Evolutionary conservation across 2,113 vertebrate genomes (phyloP).

Genomic region (Urocitellus parryii): DNA sequence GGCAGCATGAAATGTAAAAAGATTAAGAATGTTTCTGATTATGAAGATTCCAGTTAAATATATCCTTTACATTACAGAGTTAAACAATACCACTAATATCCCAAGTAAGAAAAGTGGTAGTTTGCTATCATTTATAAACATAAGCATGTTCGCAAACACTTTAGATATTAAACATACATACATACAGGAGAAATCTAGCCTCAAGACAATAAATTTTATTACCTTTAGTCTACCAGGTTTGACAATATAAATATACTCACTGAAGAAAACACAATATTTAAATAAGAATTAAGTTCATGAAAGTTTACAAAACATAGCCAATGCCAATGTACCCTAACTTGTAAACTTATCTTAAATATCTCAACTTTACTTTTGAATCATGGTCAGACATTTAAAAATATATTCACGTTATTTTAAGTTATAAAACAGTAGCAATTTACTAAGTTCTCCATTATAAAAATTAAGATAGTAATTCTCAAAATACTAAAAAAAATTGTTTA

Average conservation of each 20-base stretch:
- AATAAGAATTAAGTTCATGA: constrained; percentile 18
- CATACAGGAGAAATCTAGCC: constrained; percentile 18
- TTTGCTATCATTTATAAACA: constrained; percentile 49
- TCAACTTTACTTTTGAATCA: constrained; percentile 69
- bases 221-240: constrained; percentile 3
- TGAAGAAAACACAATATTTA: neutral
- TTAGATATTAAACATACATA: constrained; percentile 32
- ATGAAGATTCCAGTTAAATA: constrained; percentile 36
- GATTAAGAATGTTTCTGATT: constrained; percentile 14
- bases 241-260: constrained; percentile 29
- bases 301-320: constrained; percentile 24
- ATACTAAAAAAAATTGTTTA: constrained; percentile 74
- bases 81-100: constrained; percentile 27
- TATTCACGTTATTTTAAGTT: constrained; percentile 48
- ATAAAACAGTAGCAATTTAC: constrained; percentile 65
- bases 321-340: neutral
- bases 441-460: constrained; percentile 66
- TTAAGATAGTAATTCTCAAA: constrained; percentile 75
- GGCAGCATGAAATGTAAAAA: constrained; percentile 4
- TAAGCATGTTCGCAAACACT: constrained; percentile 7
- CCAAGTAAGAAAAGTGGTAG: neutral
- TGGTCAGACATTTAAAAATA: constrained; percentile 65
- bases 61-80: constrained; percentile 6
- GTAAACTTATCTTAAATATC: constrained; percentile 58
- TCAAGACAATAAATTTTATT: constrained; percentile 75